phyloP scores from a whole-genome alignment of 2,888 invertebrate genomes.

The Melinaea marsaeus region DNA sequence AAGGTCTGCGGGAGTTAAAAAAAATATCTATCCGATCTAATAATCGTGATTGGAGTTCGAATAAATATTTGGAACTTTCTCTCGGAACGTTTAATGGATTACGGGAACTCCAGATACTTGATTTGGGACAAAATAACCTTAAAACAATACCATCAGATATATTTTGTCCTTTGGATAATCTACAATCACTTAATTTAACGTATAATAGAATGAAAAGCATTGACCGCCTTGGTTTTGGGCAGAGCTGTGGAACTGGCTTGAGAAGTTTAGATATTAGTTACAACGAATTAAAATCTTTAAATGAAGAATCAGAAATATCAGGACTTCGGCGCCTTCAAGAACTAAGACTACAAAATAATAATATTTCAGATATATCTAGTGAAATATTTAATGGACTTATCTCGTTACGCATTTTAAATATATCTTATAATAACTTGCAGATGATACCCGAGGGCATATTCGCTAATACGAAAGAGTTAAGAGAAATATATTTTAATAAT shows the following conservation, averaged over 20 bases:
- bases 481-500: constrained; percentile 91
- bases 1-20: constrained; percentile 88
- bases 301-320: constrained; percentile 86
- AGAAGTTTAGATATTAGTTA: constrained; percentile 87
- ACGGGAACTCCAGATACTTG: constrained; percentile 85
- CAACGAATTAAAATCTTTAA: constrained; percentile 85
- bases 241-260: constrained; percentile 82
- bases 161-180: constrained; percentile 87
- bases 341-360: constrained; percentile 88
- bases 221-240: constrained; percentile 84
- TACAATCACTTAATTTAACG: constrained; percentile 90
- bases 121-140: constrained; percentile 89
- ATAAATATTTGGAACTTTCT: constrained; percentile 85
- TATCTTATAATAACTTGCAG: constrained; percentile 90
- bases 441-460: constrained; percentile 90
- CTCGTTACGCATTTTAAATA: constrained; percentile 87
- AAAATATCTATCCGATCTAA: constrained; percentile 87
- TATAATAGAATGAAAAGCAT: constrained; percentile 87
- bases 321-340: constrained; percentile 87
- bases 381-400: constrained; percentile 88
- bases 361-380: constrained; percentile 86
- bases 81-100: constrained; percentile 86
- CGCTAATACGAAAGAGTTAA: constrained; percentile 87
- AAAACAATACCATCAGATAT: constrained; percentile 86
- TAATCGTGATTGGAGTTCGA: constrained; percentile 88